Conservation (phyloP, 92 coral and sea anemone species). For the Actinernus sp. region DNA sequence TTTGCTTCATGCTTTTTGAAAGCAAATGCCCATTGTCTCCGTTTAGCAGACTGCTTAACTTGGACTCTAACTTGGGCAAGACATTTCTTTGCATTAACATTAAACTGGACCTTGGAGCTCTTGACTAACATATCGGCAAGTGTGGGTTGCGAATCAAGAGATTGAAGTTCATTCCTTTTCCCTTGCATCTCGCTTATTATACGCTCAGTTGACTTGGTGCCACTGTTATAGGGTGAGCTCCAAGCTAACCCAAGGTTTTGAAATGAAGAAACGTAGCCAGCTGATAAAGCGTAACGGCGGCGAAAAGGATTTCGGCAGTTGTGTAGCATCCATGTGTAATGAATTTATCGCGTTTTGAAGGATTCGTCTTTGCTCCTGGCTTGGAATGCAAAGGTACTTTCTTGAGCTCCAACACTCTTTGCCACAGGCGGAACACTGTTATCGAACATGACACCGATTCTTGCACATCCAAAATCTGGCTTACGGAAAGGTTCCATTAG, state of each 20-base stretch:
- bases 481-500: slow-evolving; percentile 39
- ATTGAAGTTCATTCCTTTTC: too few species aligned
- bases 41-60: slow-evolving; percentile 12
- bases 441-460: too few species aligned
- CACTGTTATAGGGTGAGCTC: slow-evolving; percentile 17
- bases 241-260: too few species aligned
- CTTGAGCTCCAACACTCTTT: too few species aligned
- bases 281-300: slow-evolving; percentile 35
- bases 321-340: slow-evolving; percentile 35
- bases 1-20: slow-evolving; percentile 4
- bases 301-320: slow-evolving; percentile 45
- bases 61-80: slow-evolving; percentile 29
- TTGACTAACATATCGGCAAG: too few species aligned
- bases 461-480: slow-evolving; percentile 25
- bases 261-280: too few species aligned
- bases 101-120: too few species aligned
- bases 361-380: slow-evolving; percentile 36
- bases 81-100: slow-evolving; percentile 30
- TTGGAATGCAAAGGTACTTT: slow-evolving; percentile 30
- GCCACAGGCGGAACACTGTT: too few species aligned
- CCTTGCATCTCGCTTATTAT: too few species aligned
- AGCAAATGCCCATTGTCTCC: slow-evolving; percentile 12
- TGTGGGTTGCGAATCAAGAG: slow-evolving; percentile 41
- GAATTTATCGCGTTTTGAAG: slow-evolving; percentile 23
- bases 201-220: too few species aligned